Evolutionary conservation across 2,888 invertebrate genomes (phyloP).

Genomic region (Cyclophora albipunctata): DNA sequence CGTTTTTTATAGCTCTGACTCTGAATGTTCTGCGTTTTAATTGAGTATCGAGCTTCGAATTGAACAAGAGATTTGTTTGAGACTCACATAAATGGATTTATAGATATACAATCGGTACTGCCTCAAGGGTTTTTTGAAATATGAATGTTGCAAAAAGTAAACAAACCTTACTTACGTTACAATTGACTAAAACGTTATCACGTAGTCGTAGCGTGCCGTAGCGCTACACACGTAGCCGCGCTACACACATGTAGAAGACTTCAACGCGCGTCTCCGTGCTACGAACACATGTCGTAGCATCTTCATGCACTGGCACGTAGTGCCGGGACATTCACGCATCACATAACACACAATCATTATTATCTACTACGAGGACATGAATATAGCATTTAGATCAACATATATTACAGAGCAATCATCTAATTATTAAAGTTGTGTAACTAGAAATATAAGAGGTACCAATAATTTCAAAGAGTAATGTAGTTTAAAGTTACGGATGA

Average conservation of each 20-base stretch:
- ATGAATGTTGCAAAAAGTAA: neutral
- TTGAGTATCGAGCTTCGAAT: constrained; percentile 25
- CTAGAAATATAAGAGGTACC: neutral
- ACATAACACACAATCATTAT: neutral
- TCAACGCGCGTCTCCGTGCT: constrained; percentile 29
- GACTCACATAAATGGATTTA: constrained; percentile 13
- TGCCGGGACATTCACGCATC: neutral
- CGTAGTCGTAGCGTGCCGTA: constrained; percentile 15
- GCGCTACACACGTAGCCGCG: constrained; percentile 26
- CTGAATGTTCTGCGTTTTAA: constrained; percentile 30
- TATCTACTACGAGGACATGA: neutral
- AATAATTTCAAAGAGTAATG: constrained; percentile 30
- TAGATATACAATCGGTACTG: neutral
- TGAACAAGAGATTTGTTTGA: constrained; percentile 14
- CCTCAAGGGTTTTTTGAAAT: neutral
- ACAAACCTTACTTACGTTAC: too few relatives aligned
- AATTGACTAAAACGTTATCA: too few relatives aligned
- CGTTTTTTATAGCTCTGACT: constrained; percentile 29
- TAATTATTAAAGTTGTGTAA: neutral
- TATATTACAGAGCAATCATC: neutral
- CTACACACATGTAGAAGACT: constrained; percentile 28
- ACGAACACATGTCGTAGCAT: constrained; percentile 18
- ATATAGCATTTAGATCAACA: neutral
- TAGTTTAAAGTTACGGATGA: constrained; percentile 28
- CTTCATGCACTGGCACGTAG: neutral